These are phyloP conservation scores for Cyprinodon tularosa DNA, from an alignment of 2,113 vertebrate species.

Conservation along the genomic window DNA sequence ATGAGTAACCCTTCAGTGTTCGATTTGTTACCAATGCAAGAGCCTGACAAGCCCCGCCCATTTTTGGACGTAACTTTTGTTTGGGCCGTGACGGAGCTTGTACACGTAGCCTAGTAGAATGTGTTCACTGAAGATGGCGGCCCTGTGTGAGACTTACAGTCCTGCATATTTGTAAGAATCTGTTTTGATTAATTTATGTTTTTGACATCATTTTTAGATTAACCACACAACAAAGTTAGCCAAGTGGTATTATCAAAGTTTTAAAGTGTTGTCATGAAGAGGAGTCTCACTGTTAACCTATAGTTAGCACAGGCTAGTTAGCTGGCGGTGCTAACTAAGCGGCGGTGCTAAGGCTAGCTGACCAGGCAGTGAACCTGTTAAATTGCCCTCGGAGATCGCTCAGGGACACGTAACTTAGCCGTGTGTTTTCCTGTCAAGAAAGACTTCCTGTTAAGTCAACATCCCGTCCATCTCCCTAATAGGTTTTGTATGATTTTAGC, in stretches of 20 bases:
- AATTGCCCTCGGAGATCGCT: conserved; percentile 31
- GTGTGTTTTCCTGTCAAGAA: not conserved
- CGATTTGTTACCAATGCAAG: not conserved
- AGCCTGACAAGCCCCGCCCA: conserved; percentile 39
- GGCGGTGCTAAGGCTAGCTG: conserved; percentile 65
- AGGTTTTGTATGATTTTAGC: not conserved
- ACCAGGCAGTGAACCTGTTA: conserved; percentile 58
- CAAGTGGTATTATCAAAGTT: not conserved
- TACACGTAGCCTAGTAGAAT: conserved; percentile 92
- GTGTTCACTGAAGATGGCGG: conserved; percentile 86
- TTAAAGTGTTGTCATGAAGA: not conserved
- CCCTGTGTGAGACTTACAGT: conserved; percentile 73
- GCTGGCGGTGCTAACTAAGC: conserved; percentile 60
- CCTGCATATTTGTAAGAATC: conserved; percentile 77
- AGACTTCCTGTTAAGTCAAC: not conserved
- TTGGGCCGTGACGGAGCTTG: conserved; percentile 81
- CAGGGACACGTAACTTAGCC: conserved; percentile 9
- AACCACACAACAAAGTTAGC: not conserved
- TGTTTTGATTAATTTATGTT: conserved; percentile 49
- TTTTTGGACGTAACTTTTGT: conserved; percentile 56
- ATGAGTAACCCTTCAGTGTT: no score
- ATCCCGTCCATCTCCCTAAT: not conserved
- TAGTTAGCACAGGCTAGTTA: conserved; percentile 60
- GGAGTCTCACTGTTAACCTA: conserved; percentile 34
- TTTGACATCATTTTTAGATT: conserved; percentile 36